Base-by-base conservation (phyloP, 2,113 vertebrate species). In the Numenius arquata region DNA sequence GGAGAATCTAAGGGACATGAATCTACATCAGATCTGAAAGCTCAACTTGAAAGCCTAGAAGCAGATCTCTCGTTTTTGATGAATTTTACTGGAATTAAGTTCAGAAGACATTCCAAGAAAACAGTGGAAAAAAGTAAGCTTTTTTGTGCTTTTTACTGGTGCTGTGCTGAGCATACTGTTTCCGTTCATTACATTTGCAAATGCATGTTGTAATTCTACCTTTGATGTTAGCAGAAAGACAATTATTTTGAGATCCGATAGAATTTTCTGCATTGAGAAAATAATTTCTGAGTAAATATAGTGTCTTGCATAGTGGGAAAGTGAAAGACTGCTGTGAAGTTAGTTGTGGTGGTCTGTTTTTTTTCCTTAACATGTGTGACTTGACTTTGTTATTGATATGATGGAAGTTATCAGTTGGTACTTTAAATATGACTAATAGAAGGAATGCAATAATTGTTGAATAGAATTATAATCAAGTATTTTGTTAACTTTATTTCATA, bases 61-160 rank as follows among this genome's bases (percentile, higher is more conserved):
- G 88, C 91, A 32, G 98, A 99, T 62, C 95, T 99, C 40, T 92
- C 92, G 15, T 97, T 97, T 91, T 96, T 99, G 92, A 98, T 90
- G 8, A 87, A 95, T 19, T 88, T 99, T 36, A 99, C 98, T 63
- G 98, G 98, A 36, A 94, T 99, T 90, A 96, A n/a, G 59, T 97
- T 99, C 79, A 98, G 81, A 36, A 96, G 95, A 62, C 99, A 98
- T 93, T 97, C 71, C 48, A 97, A 91, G 92, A 98, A 98, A 91
- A 99, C 95, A 13, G 20, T 98, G 63, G 96, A 98, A 77, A 98
- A 93, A 85, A 95, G 99, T 99, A 98, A 98, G 98, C 34, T 20
- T 53, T 90, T 83, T 61, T 89, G 19, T 85, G 48, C 25, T 11
- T 21, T 63, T 83, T 41, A 9, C 11, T 77, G 32, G 5, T 38